Evolutionary conservation across 2,113 vertebrate species (phyloP), one percentile per base, ranked within the genome.

Genomic region (Pardalotus punctatus): DNA sequence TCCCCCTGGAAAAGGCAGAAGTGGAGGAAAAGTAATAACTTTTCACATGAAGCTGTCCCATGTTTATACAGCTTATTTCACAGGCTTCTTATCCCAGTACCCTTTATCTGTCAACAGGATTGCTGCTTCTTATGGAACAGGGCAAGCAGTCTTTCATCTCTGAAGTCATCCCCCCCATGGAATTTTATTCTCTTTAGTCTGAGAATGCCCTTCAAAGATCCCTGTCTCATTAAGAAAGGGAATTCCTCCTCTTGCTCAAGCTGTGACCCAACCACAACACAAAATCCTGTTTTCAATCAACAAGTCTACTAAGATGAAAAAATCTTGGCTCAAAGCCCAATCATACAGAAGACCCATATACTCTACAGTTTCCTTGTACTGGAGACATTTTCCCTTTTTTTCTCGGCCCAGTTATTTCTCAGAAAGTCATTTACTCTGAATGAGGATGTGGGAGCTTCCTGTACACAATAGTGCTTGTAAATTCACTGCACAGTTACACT

Each of bases 261-360:
- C 58, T 86, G 54, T 35, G 42, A 94, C 67, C 28, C 58, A 90
- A 64, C 15, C 54, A 73, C 64, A 93, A 77, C 28, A 56, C 25
- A 74, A 82, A 73, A 90, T 54, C 66, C 47, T 82, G 54, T 61
- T 93, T 88, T 77, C 80, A 86, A 88, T 83, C 90, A 93, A 45
- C 31, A 81, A 50, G 91, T 70, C 79, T 81, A 83, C 45, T 54
- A 65, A 69, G 12, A 86, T 0, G 0, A 40, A 21, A 70, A 94
- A 93, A 92, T 66, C 79, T 66, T 90, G 74, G 85, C 79, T 92
- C 62, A 88, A 80, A 54, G 7, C 25, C 38, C 40, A 80, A 17
- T 29, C 67, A 86, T 19, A 92, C 21, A 13, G 33, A 90, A 81
- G 67, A 94, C 54, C 14, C 1, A 5, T 35, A 72, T 5, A 76